phyloP scores from a whole-genome alignment of 2,888 invertebrate genomes.

The Hybos culiciformis region DNA sequence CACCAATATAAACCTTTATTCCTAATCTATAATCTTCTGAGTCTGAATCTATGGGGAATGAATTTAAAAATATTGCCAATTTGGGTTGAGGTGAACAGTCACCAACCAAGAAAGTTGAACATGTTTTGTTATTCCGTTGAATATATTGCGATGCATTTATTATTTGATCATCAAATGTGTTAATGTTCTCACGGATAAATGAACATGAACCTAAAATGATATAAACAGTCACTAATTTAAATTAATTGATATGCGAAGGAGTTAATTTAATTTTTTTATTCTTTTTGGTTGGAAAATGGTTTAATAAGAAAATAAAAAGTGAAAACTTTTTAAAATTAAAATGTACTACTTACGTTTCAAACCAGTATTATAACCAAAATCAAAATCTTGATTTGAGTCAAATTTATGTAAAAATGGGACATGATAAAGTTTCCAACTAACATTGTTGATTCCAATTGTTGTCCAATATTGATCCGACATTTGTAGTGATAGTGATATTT shows the following conservation, averaged over 20 bases:
- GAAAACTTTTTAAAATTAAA: neutral
- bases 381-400: slow-evolving; percentile 34
- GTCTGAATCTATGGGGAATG: slow-evolving; percentile 16
- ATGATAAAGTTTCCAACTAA: slow-evolving; percentile 31
- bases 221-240: neutral
- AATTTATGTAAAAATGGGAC: slow-evolving; percentile 32
- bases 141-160: slow-evolving; percentile 25
- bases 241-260: neutral
- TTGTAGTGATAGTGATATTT: slow-evolving; percentile 28
- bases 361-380: slow-evolving; percentile 29
- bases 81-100: slow-evolving; percentile 31
- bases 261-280: neutral
- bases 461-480: slow-evolving; percentile 30
- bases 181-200: slow-evolving; percentile 31
- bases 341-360: slow-evolving; percentile 23
- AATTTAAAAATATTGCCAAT: slow-evolving; percentile 31
- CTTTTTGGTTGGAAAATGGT: neutral
- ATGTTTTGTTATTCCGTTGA: slow-evolving; percentile 20
- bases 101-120: slow-evolving; percentile 28
- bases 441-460: slow-evolving; percentile 28
- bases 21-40: slow-evolving; percentile 23
- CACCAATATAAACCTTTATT: slow-evolving; percentile 31
- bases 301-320: neutral
- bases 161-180: slow-evolving; percentile 32
- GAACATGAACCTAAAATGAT: slow-evolving; percentile 28